Percentiles rank a stretch among this genome's conserved stretches.
Conservation (phyloP, 37 sponge, comb jelly and placozoan genomes). For the Agelas oroides region DNA sequence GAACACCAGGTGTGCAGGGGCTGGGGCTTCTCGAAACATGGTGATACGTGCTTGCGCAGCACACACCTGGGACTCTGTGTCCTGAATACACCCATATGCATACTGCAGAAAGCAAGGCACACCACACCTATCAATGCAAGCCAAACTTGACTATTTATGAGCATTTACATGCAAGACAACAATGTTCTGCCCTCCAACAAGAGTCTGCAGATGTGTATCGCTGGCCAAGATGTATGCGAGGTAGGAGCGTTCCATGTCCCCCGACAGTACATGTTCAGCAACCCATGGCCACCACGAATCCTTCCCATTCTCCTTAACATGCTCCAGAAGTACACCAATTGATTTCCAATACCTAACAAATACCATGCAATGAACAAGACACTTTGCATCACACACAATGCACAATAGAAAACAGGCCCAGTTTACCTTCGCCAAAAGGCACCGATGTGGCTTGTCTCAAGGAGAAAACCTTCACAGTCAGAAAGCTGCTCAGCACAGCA, state of each 20-base stretch:
- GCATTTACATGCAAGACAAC: slow-evolving; percentile 6
- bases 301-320: neutral
- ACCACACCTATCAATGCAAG: neutral
- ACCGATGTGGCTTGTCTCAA: neutral
- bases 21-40: neutral
- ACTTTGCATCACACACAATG: no score
- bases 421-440: slow-evolving; percentile 35
- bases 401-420: neutral
- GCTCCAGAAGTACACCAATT: slow-evolving; percentile 16
- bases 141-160: no score
- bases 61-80: slow-evolving; percentile 4
- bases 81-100: slow-evolving; percentile 52
- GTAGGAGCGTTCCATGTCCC: slow-evolving; percentile 65
- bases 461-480: neutral
- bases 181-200: slow-evolving; percentile 7
- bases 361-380: neutral
- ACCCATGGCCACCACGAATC: slow-evolving; percentile 75
- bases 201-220: neutral
- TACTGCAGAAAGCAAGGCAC: slow-evolving; percentile 16
- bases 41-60: slow-evolving; percentile 23
- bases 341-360: slow-evolving; percentile 68
- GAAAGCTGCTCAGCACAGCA: neutral
- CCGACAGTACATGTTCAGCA: slow-evolving; percentile 14
- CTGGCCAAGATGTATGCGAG: slow-evolving; percentile 25
- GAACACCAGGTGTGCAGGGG: slow-evolving; percentile 32